A percentile compares a stretch with the other conserved stretches of the same genome.
These are phyloP conservation scores for Caenorhabditis uteleia DNA, from an alignment of 2,888 invertebrate species.

Conservation along the genomic window DNA sequence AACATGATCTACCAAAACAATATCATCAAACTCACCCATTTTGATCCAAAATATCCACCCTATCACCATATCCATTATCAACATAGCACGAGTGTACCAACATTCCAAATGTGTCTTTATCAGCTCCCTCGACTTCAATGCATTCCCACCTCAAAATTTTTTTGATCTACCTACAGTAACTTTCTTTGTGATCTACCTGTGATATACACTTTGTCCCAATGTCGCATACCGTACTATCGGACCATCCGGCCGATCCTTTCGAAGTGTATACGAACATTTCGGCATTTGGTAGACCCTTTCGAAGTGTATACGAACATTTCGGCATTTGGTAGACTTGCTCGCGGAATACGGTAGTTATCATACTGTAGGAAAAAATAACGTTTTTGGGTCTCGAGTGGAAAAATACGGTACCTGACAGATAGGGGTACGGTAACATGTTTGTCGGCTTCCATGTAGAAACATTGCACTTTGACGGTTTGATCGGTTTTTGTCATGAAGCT, in stretches of 20 bases:
- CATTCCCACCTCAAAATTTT: slow-evolving; percentile 70
- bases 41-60: slow-evolving; percentile 63
- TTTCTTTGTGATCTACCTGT: slow-evolving; percentile 17
- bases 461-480: slow-evolving; percentile 69
- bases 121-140: slow-evolving; percentile 58
- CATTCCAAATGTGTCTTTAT: slow-evolving; percentile 69
- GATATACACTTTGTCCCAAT: slow-evolving; percentile 59
- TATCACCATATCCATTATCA: slow-evolving; percentile 67
- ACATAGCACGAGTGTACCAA: slow-evolving; percentile 69
- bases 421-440: slow-evolving; percentile 66
- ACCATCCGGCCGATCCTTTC: slow-evolving; percentile 65
- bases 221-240: slow-evolving; percentile 66
- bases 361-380: too few species aligned
- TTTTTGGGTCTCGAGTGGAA: neutral
- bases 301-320: slow-evolving; percentile 65
- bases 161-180: too few species aligned
- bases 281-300: slow-evolving; percentile 69
- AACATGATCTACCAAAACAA: neutral
- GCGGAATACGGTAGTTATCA: slow-evolving; percentile 68
- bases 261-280: slow-evolving; percentile 65
- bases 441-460: slow-evolving; percentile 70
- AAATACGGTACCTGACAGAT: slow-evolving; percentile 67
- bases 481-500: slow-evolving; percentile 69
- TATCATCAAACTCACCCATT: slow-evolving; percentile 59
- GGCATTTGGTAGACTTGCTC: slow-evolving; percentile 69